Percentiles rank a stretch among this genome's conserved stretches.
phyloP scores from a whole-genome alignment of 2,888 invertebrate genomes.

The Melanophora roralis region DNA sequence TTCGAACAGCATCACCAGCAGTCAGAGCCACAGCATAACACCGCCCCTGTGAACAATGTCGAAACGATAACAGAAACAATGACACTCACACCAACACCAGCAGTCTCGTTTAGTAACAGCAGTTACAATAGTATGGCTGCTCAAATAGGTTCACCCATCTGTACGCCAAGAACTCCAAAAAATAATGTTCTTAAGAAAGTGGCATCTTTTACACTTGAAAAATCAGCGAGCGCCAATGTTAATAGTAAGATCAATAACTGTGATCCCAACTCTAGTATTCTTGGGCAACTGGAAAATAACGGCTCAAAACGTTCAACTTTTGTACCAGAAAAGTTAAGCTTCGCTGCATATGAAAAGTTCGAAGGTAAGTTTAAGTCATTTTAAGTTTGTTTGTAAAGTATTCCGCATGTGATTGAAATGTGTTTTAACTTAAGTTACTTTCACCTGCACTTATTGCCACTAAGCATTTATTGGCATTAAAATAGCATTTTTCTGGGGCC shows the following conservation, averaged over 20 bases:
- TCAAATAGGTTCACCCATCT: slow-evolving; percentile 84
- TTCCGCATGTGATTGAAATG: not conserved
- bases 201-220: slow-evolving; percentile 87
- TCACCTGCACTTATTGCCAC: slow-evolving; percentile 5
- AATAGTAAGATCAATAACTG: slow-evolving; percentile 48
- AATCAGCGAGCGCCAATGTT: slow-evolving; percentile 77
- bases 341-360: slow-evolving; percentile 92
- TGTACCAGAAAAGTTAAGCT: slow-evolving; percentile 91
- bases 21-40: slow-evolving; percentile 33
- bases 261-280: slow-evolving; percentile 60
- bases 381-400: not conserved
- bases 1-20: slow-evolving; percentile 47
- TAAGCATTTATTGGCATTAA: not conserved
- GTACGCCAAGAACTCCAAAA: slow-evolving; percentile 74
- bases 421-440: not conserved
- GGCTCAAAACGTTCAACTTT: slow-evolving; percentile 84
- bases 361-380: slow-evolving; percentile 83
- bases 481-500: too few relatives aligned
- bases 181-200: slow-evolving; percentile 90
- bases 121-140: slow-evolving; percentile 79
- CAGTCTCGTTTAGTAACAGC: slow-evolving; percentile 37
- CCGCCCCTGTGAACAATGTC: slow-evolving; percentile 39
- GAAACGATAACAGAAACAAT: slow-evolving; percentile 52
- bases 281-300: slow-evolving; percentile 60
- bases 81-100: slow-evolving; percentile 49